phyloP scores from a whole-genome alignment of 2,113 vertebrate species.

The Microcebus lehilahytsara region DNA sequence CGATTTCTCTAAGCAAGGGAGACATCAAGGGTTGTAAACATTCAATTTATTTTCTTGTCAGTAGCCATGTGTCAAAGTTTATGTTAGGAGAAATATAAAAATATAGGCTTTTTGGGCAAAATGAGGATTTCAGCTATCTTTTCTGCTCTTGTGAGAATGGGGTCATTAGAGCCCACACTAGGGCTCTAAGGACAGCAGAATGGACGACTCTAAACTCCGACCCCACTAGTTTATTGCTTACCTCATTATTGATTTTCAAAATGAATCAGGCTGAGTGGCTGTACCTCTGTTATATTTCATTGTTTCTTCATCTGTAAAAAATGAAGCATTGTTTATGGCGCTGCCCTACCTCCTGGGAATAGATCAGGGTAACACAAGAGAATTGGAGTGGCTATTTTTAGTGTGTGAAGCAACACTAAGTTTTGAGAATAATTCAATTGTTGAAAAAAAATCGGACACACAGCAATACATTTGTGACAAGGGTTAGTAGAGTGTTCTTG shows the following conservation, averaged over 20 bases:
- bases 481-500: slow-evolving; percentile 36
- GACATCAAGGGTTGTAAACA: neutral
- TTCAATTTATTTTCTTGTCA: slow-evolving; percentile 19
- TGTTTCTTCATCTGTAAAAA: slow-evolving; percentile 56
- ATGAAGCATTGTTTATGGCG: slow-evolving; percentile 50
- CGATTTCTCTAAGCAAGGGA: neutral
- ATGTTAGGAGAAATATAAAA: slow-evolving; percentile 4
- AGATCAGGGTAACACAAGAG: slow-evolving; percentile 48
- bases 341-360: slow-evolving; percentile 37
- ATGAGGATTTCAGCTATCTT: neutral
- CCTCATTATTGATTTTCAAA: slow-evolving; percentile 64
- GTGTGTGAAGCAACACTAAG: slow-evolving; percentile 58
- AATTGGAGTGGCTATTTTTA: slow-evolving; percentile 62
- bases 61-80: slow-evolving; percentile 21
- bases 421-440: slow-evolving; percentile 59
- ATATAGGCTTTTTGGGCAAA: neutral
- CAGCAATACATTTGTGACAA: slow-evolving; percentile 55
- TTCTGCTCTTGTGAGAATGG: neutral
- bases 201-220: neutral
- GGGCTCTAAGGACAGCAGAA: neutral
- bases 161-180: neutral
- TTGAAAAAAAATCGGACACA: slow-evolving; percentile 47
- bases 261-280: slow-evolving; percentile 47
- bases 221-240: slow-evolving; percentile 14
- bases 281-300: slow-evolving; percentile 46